A percentile compares a stretch with the other conserved stretches of the same genome.
These are phyloP conservation scores for Numenius arquata DNA, from an alignment of 2,113 vertebrate species.

Conservation along the genomic window DNA sequence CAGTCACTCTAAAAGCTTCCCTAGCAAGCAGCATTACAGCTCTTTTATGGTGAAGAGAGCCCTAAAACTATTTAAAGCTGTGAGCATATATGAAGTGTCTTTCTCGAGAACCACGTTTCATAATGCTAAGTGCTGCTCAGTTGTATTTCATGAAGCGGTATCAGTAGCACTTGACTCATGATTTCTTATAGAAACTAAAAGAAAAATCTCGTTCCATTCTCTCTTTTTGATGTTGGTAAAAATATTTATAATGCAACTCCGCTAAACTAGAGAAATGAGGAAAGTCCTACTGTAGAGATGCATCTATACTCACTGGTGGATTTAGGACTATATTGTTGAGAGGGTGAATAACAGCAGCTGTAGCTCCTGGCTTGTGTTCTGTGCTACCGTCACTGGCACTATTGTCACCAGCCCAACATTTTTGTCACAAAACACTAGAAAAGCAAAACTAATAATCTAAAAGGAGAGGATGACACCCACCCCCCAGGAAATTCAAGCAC, in stretches of 20 bases:
- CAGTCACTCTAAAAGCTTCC: not conserved
- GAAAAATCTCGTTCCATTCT: not conserved
- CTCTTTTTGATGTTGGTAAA: not conserved
- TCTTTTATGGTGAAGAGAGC: slow-evolving; percentile 43
- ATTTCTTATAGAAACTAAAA: slow-evolving; percentile 43
- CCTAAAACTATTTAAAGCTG: slow-evolving; percentile 53
- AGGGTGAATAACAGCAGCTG: not conserved
- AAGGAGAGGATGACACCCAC: not conserved
- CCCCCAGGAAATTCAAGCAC: not conserved
- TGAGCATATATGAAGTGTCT: slow-evolving; percentile 33
- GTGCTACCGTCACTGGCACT: not conserved
- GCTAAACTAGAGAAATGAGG: not conserved
- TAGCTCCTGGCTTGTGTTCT: not conserved
- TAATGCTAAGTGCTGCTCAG: slow-evolving; percentile 53
- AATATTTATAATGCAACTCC: not conserved
- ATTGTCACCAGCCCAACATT: not conserved
- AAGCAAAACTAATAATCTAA: not conserved
- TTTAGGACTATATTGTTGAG: not conserved
- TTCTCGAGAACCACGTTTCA: slow-evolving; percentile 36
- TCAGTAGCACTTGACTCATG: slow-evolving; percentile 34
- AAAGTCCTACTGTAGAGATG: not conserved
- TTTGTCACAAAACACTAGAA: not conserved
- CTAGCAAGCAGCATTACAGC: not conserved
- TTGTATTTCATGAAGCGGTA: slow-evolving; percentile 37
- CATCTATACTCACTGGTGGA: not conserved